Percentiles rank a stretch among this genome's conserved stretches.
phyloP scores from a whole-genome alignment of 2,888 invertebrate genomes.

The Pandemis heparana region DNA sequence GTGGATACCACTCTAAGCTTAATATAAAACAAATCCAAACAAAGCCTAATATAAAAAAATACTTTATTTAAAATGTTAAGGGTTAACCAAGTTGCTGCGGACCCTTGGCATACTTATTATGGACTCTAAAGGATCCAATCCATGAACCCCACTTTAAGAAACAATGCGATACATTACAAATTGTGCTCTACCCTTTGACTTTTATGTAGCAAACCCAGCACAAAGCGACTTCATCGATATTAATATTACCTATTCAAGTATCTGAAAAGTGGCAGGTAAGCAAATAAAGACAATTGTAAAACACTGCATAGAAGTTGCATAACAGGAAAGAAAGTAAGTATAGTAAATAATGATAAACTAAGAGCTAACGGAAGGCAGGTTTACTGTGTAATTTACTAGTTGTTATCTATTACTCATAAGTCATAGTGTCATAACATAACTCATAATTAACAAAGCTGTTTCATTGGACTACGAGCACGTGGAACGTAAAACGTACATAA shows the following conservation, averaged over 20 bases:
- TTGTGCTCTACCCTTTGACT: no score
- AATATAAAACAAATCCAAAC: no score
- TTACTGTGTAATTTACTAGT: conserved; percentile 24
- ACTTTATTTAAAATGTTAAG: no score
- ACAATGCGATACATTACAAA: no score
- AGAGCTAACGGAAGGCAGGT: conserved; percentile 33
- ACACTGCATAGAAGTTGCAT: background rate
- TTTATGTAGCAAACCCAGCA: no score
- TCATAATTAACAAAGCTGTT: background rate
- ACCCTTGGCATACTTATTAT: no score
- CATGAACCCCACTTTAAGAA: no score
- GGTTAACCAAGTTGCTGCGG: no score
- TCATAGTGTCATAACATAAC: background rate
- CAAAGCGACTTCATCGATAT: background rate
- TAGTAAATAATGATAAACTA: conserved; percentile 25
- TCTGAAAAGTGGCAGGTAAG: background rate
- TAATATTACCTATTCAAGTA: background rate
- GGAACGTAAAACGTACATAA: background rate
- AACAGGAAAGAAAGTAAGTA: conserved; percentile 34
- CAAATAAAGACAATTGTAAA: background rate
- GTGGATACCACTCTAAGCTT: no score
- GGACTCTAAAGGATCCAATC: no score
- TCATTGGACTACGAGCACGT: background rate
- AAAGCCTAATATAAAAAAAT: no score
- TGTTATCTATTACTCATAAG: conserved; percentile 4